A percentile compares a stretch with the other conserved stretches of the same genome.
Evolutionary conservation across 1,140 invertebrate species (phyloP).

Genomic region (Hylaeus anthracinus): DNA sequence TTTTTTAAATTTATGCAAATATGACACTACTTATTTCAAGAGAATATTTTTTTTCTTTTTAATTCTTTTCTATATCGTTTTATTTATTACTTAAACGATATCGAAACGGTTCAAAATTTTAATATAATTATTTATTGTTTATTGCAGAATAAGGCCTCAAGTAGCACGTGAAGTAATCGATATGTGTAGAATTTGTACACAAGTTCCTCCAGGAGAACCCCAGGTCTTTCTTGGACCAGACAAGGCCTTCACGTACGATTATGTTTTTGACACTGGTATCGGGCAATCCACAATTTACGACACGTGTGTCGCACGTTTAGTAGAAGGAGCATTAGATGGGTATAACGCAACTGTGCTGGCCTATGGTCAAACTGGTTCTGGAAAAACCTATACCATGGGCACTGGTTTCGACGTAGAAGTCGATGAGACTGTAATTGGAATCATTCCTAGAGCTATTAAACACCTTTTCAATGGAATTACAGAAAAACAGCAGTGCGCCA

Average conservation of each 20-base stretch:
- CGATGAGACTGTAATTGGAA: constrained; percentile 85
- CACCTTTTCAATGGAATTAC: constrained; percentile 94
- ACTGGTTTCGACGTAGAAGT: constrained; percentile 96
- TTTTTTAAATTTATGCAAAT: not conserved
- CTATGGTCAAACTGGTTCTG: constrained; percentile 98
- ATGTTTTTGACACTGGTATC: constrained; percentile 92
- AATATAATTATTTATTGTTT: constrained; percentile 27
- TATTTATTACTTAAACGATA: not conserved
- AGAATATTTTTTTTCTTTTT: too few species aligned
- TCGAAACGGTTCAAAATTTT: too few species aligned
- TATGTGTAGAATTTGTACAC: constrained; percentile 96
- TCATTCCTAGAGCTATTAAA: constrained; percentile 95
- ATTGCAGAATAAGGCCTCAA: constrained; percentile 95
- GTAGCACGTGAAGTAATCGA: constrained; percentile 95
- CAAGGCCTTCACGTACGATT: constrained; percentile 98
- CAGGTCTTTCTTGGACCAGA: constrained; percentile 96
- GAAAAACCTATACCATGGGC: constrained; percentile 99
- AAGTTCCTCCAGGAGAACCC: constrained; percentile 92
- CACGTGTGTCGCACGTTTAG: constrained; percentile 91
- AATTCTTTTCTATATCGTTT: not conserved
- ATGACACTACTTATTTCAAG: too few species aligned
- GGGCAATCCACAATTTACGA: constrained; percentile 92
- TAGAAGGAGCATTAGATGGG: constrained; percentile 93
- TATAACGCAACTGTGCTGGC: constrained; percentile 98
- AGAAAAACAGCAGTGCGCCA: constrained; percentile 83